Evolutionary conservation across 2,113 vertebrate genomes (phyloP), one percentile per base, ranked within the genome.

Genomic region (Ascaphus truei): DNA sequence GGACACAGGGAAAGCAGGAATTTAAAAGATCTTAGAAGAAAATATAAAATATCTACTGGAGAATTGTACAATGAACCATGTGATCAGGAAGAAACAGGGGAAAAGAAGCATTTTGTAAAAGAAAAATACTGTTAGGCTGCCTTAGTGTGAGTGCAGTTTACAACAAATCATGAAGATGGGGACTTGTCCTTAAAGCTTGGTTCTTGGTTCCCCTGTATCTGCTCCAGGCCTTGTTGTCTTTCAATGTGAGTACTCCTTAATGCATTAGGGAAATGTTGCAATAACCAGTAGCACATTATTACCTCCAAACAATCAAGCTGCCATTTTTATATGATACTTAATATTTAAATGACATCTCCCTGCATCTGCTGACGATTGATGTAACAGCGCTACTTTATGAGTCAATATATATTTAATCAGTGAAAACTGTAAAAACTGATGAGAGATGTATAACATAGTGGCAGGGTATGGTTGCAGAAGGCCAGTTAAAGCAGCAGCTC

Each of bases 321-420:
- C 92, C 91, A 93, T 93, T 93, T 96, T 95, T 93, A 94, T 94
- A 88, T 88, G 88, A 86, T 91, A 91, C 89, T 92, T 94, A 96
- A 92, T 93, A 92, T 92, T 91, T 95, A 93, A 93, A 93, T 92
- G 87, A 88, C 90, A 87, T 87, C 87, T 75, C 80, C 85, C 82
- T 91, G 85, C 83, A 86, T 91, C 90, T 92, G 85, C 87, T 91
- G 90, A 92, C 85, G 92, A 90, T 90, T 94, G 93, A 92, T 92
- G 84, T 87, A 91, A 90, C 89, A 86, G 84, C 88, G 87, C 89
- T 84, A 81, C 85, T 94, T 96, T 94, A 95, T 93, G 93, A 92
- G 88, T 93, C 93, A 92, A 81, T 96, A 93, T 95, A 92, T 94
- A 89, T 93, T 90, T 91, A 94, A 93, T 92, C 86, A 90, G 87